phyloP scores from a whole-genome alignment of 53 echinoderm and acorn worm species.

The Henricia sp. region DNA sequence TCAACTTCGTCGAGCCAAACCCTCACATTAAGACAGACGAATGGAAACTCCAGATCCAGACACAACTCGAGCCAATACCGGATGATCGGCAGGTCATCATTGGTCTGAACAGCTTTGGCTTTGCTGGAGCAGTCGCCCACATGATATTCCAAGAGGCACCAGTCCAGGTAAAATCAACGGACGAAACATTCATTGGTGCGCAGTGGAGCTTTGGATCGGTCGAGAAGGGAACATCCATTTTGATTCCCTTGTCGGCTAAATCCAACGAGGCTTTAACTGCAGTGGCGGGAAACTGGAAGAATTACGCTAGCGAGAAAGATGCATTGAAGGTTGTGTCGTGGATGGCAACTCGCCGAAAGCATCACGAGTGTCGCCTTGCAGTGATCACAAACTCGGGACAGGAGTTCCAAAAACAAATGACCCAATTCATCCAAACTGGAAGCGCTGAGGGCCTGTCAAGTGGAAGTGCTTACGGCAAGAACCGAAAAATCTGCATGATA shows the following conservation, averaged over 20 bases:
- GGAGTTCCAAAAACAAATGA: constrained; percentile 33
- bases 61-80: constrained; percentile 63
- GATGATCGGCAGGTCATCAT: constrained; percentile 60
- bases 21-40: constrained; percentile 81
- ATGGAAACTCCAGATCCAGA: constrained; percentile 78
- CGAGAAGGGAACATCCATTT: constrained; percentile 64
- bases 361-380: constrained; percentile 75
- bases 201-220: constrained; percentile 77
- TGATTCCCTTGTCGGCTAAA: constrained; percentile 88
- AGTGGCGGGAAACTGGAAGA: constrained; percentile 72
- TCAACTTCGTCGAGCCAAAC: constrained; percentile 83
- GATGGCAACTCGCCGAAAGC: constrained; percentile 77
- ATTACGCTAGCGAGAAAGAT: constrained; percentile 64
- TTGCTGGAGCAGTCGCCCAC: constrained; percentile 90
- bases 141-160: constrained; percentile 86
- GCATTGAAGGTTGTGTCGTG: constrained; percentile 79
- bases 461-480: constrained; percentile 7
- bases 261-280: constrained; percentile 71
- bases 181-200: not conserved
- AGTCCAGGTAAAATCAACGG: not conserved
- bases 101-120: constrained; percentile 90
- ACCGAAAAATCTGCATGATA: constrained; percentile 84
- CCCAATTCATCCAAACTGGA: constrained; percentile 38
- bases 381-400: constrained; percentile 77
- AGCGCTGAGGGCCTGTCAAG: not conserved